Evolutionary conservation across 2,113 vertebrate genomes (phyloP).

Genomic region (Dascyllus trimaculatus): DNA sequence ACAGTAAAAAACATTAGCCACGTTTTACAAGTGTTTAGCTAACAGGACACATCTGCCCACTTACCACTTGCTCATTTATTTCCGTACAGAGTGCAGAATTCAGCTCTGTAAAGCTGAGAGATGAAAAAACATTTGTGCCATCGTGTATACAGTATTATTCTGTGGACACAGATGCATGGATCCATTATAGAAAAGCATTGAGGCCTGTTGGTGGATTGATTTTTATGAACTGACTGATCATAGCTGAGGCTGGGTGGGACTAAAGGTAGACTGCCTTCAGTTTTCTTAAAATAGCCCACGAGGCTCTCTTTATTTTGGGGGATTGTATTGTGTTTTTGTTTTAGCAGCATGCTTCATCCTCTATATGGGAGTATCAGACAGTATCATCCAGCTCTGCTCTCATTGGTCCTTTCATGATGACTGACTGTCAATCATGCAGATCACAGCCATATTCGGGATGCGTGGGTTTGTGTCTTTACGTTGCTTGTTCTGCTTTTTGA

Average conservation of each 20-base stretch:
- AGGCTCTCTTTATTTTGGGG: too few species aligned
- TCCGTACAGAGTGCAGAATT: conserved; percentile 7
- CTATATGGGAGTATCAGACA: too few species aligned
- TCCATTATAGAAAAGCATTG: background rate
- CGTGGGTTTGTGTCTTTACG: too few species aligned
- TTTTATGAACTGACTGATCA: background rate
- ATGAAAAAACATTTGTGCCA: background rate
- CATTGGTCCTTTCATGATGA: too few species aligned
- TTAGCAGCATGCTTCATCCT: too few species aligned
- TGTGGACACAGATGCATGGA: background rate
- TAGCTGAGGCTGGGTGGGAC: background rate
- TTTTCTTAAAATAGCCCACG: too few species aligned
- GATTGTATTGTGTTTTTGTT: too few species aligned
- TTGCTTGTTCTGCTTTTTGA: too few species aligned
- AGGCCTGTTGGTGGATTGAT: background rate
- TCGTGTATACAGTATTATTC: background rate
- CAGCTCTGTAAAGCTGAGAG: background rate
- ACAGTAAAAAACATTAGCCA: conserved; percentile 34
- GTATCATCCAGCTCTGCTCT: too few species aligned
- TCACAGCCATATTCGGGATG: too few species aligned
- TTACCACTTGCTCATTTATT: conserved; percentile 37
- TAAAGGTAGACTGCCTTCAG: too few species aligned
- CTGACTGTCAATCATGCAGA: too few species aligned
- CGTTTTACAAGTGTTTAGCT: conserved; percentile 49
- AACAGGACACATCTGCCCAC: conserved; percentile 40